Evolutionary conservation across 2,888 invertebrate genomes (phyloP).

Genomic region (Clusia tigrina): DNA sequence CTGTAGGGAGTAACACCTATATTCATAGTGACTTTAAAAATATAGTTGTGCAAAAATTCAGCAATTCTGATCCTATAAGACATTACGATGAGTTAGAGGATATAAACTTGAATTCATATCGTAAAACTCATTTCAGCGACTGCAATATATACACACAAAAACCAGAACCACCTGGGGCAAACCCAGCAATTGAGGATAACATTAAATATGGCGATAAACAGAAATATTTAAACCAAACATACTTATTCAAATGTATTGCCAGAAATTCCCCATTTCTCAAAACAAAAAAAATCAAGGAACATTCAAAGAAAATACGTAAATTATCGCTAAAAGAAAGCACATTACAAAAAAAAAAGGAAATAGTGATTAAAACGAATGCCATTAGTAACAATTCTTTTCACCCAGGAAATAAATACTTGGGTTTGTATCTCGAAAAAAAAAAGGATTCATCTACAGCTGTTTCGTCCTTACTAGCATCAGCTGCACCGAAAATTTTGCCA

Average conservation of each 20-base stretch:
- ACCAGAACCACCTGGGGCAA: constrained; percentile 50
- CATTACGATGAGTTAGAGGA: constrained; percentile 45
- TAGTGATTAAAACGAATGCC: constrained; percentile 62
- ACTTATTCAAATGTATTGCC: constrained; percentile 64
- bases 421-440: constrained; percentile 62
- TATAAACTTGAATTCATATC: constrained; percentile 39
- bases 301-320: constrained; percentile 62
- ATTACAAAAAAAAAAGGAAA: constrained; percentile 59
- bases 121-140: constrained; percentile 62
- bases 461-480: constrained; percentile 28
- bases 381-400: constrained; percentile 63
- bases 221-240: constrained; percentile 61
- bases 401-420: constrained; percentile 63
- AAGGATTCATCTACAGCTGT: constrained; percentile 51
- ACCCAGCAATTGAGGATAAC: constrained; percentile 45
- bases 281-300: constrained; percentile 62
- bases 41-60: constrained; percentile 51
- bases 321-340: constrained; percentile 60
- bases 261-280: constrained; percentile 63
- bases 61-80: constrained; percentile 52
- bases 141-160: constrained; percentile 57
- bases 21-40: constrained; percentile 36
- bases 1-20: constrained; percentile 27
- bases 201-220: constrained; percentile 55
- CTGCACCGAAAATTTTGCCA: constrained; percentile 42